Evolutionary conservation across 2,797 vertebrate species (phyloP), one percentile per base, ranked within the genome.

Genomic region (Bradypodion pumilum): DNA sequence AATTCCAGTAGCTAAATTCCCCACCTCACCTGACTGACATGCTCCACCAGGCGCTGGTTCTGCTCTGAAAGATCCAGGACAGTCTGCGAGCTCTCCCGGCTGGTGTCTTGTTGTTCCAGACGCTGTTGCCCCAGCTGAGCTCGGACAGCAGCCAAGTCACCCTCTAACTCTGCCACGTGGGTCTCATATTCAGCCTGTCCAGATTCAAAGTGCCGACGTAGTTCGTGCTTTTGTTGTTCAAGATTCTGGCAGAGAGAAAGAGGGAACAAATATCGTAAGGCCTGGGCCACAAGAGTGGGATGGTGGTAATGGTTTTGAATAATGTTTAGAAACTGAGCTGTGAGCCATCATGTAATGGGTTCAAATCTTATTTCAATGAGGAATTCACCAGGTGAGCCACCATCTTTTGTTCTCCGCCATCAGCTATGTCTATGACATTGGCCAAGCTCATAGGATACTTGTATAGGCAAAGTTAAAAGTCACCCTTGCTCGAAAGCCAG

Each of bases 21-120:
- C 75, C 49, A 13, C 15, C 84, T 76, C 73, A 94, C 95, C 94
- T 95, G 94, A 16, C 91, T 91, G 56, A 95, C 81, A 79, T 95
- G 94, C 78, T 95, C 93, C 84, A 93, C 92, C 73, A 95, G 93
- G 27, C 94, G 89, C 69, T 95, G 92, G 86, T 95, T 95, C 89
- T 95, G 95, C 25, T 95, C 94, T 0, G 92, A 92, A 80, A 95
- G 93, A 25, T 95, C 93, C 0, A 87, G 15, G 9, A 94, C 91
- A 0, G 92, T 94, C 44, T 42, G 90, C 0, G 91, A 92, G 16
- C 90, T 91, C 73, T 95, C 91, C 0, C 94, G 92, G 9, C 93
- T 94, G 0, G 92, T 94, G 85, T 93, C 94, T 85, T 87, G 91
- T 59, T 93, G 94, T 72, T 94, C 94, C 0, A 92, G 88, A 10